A percentile compares a stretch with the other conserved stretches of the same genome.
These are phyloP conservation scores for Cacatua alba DNA, from an alignment of 2,113 vertebrate species.

Conservation along the genomic window DNA sequence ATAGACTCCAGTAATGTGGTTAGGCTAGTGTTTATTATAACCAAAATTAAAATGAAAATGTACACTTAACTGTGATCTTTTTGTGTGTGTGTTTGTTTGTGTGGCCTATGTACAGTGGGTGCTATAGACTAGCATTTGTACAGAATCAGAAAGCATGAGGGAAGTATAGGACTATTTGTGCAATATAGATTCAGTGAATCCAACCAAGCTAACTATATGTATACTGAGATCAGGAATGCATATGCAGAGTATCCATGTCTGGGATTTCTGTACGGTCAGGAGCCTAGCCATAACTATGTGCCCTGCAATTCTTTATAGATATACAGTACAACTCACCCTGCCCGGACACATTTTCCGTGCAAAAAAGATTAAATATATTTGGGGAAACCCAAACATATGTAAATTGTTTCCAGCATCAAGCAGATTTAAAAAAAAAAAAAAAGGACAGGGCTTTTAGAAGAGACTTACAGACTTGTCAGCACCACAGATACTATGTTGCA, in stretches of 20 bases:
- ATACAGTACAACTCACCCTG: background rate
- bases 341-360: background rate
- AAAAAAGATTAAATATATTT: background rate
- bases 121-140: background rate
- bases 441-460: background rate
- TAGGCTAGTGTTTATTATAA: background rate
- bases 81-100: background rate
- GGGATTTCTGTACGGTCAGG: background rate
- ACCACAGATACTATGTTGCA: rapidly evolving
- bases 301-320: background rate
- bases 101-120: background rate
- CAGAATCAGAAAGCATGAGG: background rate
- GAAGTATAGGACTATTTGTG: background rate
- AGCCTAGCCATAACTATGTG: background rate
- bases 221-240: background rate
- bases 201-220: background rate
- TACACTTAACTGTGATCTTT: background rate
- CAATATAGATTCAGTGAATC: background rate
- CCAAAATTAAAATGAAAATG: background rate
- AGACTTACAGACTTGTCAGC: background rate
- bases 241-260: background rate
- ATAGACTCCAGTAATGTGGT: background rate
- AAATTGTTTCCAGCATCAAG: background rate
- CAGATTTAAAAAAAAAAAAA: background rate
- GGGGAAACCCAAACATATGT: background rate